Conservation (phyloP, 1,140 invertebrate species). For the Trinorchestia longiramus region DNA sequence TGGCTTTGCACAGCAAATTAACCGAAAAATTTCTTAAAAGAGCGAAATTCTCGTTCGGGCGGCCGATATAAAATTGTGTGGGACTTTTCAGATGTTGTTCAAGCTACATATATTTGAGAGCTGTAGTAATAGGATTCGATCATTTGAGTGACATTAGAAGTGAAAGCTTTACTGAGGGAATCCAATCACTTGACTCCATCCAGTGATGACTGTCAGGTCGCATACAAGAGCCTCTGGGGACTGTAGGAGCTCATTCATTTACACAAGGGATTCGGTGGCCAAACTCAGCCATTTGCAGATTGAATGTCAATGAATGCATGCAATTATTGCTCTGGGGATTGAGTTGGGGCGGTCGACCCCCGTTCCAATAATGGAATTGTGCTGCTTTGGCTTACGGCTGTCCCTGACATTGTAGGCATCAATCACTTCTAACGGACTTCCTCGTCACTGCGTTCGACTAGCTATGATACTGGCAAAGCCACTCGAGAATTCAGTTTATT, state of each 20-base stretch:
- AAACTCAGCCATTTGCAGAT: constrained; percentile 37
- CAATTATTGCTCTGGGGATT: constrained; percentile 33
- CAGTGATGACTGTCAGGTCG: background rate
- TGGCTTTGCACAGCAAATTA: background rate
- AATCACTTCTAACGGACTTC: constrained; percentile 7
- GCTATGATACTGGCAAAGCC: background rate
- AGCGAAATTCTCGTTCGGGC: background rate
- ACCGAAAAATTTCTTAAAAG: background rate
- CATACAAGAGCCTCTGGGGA: background rate
- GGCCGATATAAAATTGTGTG: background rate
- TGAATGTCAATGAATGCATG: constrained; percentile 42
- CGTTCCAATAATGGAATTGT: constrained; percentile 29
- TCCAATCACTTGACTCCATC: background rate
- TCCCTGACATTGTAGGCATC: background rate
- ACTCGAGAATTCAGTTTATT: background rate
- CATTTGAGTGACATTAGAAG: background rate
- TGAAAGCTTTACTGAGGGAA: background rate
- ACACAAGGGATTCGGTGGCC: constrained; percentile 12
- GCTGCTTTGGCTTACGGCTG: constrained; percentile 11
- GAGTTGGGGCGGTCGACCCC: background rate
- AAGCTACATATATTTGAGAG: background rate
- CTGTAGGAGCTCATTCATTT: background rate
- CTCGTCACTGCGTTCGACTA: background rate
- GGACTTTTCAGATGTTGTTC: background rate
- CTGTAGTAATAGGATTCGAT: background rate